Percentiles rank a stretch among this genome's conserved stretches.
Evolutionary conservation across 2,113 vertebrate species (phyloP).

Genomic region (Vulpes ferrilata): DNA sequence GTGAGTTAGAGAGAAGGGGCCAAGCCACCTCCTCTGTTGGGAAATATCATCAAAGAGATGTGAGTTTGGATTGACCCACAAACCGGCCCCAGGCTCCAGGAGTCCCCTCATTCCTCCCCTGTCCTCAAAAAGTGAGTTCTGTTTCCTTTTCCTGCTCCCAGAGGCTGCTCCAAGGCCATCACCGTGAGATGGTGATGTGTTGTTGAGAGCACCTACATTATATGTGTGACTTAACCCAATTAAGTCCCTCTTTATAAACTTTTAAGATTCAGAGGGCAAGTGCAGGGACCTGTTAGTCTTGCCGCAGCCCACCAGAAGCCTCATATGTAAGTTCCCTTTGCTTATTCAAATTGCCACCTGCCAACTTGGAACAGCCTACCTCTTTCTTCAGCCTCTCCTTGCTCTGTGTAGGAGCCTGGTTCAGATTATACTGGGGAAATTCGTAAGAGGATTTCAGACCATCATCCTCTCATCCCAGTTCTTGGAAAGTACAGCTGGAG

Average conservation of each 20-base stretch:
- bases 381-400: neutral
- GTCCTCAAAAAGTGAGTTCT: neutral
- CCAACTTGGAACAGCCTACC: neutral
- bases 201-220: neutral
- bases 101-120: neutral
- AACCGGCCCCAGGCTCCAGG: neutral
- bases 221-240: neutral
- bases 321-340: neutral
- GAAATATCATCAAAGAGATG: neutral
- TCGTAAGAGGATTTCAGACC: neutral
- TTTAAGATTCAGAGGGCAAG: neutral
- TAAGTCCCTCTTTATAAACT: neutral
- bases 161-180: neutral
- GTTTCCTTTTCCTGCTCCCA: neutral
- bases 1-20: neutral
- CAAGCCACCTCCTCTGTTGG: neutral
- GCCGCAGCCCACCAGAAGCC: neutral
- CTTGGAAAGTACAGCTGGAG: neutral
- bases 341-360: neutral
- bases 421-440: neutral
- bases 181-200: neutral
- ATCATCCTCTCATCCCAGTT: neutral
- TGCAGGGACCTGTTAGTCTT: neutral
- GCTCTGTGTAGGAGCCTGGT: neutral
- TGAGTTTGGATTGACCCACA: neutral